These are phyloP conservation scores for Danaus plexippus DNA, from an alignment of 1,140 invertebrate genomes.

Conservation along the genomic window DNA sequence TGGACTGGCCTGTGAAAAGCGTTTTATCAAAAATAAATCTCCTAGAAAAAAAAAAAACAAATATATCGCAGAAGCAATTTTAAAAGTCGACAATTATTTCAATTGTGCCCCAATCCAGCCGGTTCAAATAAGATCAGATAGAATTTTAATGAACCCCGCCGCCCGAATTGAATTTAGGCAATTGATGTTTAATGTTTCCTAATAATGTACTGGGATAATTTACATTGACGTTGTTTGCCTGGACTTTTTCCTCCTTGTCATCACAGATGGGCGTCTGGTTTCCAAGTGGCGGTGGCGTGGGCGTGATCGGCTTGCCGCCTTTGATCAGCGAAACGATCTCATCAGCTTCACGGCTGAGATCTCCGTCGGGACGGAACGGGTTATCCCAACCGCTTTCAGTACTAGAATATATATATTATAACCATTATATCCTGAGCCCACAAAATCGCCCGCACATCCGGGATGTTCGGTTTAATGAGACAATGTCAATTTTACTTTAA, in stretches of 20 bases:
- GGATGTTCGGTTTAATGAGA: too few species aligned
- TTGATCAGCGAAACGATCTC: slow-evolving; percentile 96
- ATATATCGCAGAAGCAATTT: neutral
- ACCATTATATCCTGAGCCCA: too few species aligned
- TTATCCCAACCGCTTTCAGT: slow-evolving; percentile 97
- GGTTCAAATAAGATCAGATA: too few species aligned
- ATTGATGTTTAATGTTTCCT: too few species aligned
- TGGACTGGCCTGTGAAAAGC: slow-evolving; percentile 43
- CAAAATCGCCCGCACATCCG: too few species aligned
- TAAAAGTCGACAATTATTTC: too few species aligned
- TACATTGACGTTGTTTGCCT: slow-evolving; percentile 55
- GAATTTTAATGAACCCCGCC: too few species aligned
- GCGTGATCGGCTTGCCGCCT: slow-evolving; percentile 74
- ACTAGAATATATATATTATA: slow-evolving; percentile 72
- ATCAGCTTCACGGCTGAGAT: slow-evolving; percentile 94
- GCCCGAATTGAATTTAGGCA: too few species aligned
- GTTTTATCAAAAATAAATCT: neutral
- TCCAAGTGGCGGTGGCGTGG: slow-evolving; percentile 46
- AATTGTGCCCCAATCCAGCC: too few species aligned
- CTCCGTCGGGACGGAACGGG: slow-evolving; percentile 95
- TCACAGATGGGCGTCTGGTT: slow-evolving; percentile 49
- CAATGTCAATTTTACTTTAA: too few species aligned
- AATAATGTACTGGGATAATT: slow-evolving; percentile 17
- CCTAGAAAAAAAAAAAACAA: neutral
- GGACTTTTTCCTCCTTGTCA: slow-evolving; percentile 50